These are phyloP conservation scores for Latrodectus elegans DNA, from an alignment of 2,888 invertebrate genomes.

Conservation along the genomic window DNA sequence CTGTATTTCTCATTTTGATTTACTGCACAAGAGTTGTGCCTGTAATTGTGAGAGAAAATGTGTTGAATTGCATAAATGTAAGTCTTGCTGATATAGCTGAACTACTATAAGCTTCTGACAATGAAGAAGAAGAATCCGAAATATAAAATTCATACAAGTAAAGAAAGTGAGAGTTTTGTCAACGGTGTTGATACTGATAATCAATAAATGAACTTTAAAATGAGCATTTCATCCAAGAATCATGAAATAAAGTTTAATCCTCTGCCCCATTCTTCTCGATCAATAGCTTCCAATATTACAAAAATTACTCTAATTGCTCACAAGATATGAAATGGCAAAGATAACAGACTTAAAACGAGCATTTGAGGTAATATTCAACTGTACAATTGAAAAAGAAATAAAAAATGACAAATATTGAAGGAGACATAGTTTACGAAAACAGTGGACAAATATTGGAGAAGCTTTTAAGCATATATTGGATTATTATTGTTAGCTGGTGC, in stretches of 20 bases:
- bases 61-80: constrained; percentile 14
- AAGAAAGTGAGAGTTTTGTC: constrained; percentile 2
- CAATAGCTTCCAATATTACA: constrained; percentile 26
- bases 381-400: neutral
- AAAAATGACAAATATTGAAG: neutral
- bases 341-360: neutral
- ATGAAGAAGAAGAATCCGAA: constrained; percentile 31
- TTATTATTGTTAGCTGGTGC: neutral
- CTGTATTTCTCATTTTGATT: constrained; percentile 19
- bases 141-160: constrained; percentile 12
- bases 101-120: constrained; percentile 20
- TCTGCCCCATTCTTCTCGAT: neutral
- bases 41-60: constrained; percentile 1
- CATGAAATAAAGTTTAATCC: constrained; percentile 19
- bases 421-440: neutral
- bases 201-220: constrained; percentile 7
- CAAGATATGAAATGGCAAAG: constrained; percentile 25
- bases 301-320: constrained; percentile 25
- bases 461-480: neutral
- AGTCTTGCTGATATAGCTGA: constrained; percentile 15
- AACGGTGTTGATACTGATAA: neutral
- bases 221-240: constrained; percentile 16
- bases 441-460: neutral
- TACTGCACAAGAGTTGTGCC: constrained; percentile 13
- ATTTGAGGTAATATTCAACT: neutral